phyloP scores from a whole-genome alignment of 2,888 invertebrate species.

The Aplocera efformata region DNA sequence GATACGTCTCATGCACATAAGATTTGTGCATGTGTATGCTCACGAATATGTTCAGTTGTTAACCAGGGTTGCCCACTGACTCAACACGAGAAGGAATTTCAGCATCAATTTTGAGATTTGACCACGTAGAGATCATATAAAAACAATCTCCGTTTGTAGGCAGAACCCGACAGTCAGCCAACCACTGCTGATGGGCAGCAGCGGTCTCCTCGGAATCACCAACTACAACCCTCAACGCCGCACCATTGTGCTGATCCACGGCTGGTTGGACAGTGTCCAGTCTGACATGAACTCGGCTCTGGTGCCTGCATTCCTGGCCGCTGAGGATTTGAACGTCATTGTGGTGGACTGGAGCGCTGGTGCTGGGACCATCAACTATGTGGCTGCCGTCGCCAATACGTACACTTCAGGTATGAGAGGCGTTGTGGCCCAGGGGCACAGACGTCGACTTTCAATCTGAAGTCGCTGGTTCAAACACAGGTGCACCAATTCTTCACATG shows the following conservation, averaged over 20 bases:
- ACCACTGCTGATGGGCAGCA: conserved; percentile 20
- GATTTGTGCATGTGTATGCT: too few species aligned
- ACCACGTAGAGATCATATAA: too few species aligned
- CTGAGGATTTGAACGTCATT: conserved; percentile 37
- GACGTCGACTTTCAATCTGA: too few species aligned
- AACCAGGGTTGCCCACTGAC: too few species aligned
- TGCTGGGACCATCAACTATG: conserved; percentile 27
- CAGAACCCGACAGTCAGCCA: conserved; percentile 45
- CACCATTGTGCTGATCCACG: conserved; percentile 45
- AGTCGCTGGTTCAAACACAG: too few species aligned
- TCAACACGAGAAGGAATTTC: too few species aligned
- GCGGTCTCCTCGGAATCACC: conserved; percentile 30
- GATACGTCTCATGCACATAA: too few species aligned
- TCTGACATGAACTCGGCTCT: conserved; percentile 9
- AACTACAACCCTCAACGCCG: conserved; percentile 36
- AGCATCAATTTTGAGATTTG: too few species aligned
- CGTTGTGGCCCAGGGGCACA: too few species aligned
- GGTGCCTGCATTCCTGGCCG: conserved; percentile 33
- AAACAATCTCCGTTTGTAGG: too few species aligned
- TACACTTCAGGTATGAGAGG: conserved; percentile 37
- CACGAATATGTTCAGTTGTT: too few species aligned
- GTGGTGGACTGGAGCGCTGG: conserved; percentile 37
- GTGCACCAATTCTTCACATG: too few species aligned
- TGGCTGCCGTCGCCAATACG: conserved; percentile 37
- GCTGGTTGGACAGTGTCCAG: conserved; percentile 35